Evolutionary conservation across 2,113 vertebrate genomes (phyloP).

Genomic region (Psephotus haematonotus): DNA sequence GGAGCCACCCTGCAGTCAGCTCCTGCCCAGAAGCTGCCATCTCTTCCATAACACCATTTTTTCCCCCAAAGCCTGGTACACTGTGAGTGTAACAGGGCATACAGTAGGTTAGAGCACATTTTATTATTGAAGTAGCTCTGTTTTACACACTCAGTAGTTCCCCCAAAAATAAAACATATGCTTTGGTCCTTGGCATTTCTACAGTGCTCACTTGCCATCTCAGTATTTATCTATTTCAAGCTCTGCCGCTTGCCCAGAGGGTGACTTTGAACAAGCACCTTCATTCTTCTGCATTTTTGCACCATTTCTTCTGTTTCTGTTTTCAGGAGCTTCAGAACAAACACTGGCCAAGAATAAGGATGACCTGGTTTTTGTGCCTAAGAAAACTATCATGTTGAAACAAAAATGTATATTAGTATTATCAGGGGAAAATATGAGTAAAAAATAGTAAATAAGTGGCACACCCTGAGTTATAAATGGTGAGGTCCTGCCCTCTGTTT

Average conservation of each 20-base stretch:
- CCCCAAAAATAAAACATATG: not conserved
- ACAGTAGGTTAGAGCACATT: not conserved
- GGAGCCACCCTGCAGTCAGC: not conserved
- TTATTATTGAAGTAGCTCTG: not conserved
- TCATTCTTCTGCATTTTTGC: not conserved
- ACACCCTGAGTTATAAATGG: constrained; percentile 5
- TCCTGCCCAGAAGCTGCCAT: not conserved
- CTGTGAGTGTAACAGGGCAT: not conserved
- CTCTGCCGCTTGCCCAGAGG: not conserved
- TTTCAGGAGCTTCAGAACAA: not conserved
- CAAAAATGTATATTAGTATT: not conserved
- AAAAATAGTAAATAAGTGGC: constrained; percentile 3
- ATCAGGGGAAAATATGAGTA: not conserved
- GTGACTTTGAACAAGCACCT: not conserved
- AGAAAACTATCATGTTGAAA: not conserved
- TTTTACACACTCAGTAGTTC: not conserved
- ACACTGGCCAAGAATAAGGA: not conserved
- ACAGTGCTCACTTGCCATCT: not conserved
- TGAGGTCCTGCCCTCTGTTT: not conserved
- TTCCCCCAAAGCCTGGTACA: not conserved
- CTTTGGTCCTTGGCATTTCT: not conserved
- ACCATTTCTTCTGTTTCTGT: not conserved
- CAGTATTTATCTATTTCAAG: not conserved
- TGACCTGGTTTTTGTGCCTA: not conserved
- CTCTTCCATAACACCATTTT: not conserved